Percentiles rank a stretch among this genome's conserved stretches.
Conservation (phyloP, 2,113 vertebrate genomes). For the Ceyx melanurus region DNA sequence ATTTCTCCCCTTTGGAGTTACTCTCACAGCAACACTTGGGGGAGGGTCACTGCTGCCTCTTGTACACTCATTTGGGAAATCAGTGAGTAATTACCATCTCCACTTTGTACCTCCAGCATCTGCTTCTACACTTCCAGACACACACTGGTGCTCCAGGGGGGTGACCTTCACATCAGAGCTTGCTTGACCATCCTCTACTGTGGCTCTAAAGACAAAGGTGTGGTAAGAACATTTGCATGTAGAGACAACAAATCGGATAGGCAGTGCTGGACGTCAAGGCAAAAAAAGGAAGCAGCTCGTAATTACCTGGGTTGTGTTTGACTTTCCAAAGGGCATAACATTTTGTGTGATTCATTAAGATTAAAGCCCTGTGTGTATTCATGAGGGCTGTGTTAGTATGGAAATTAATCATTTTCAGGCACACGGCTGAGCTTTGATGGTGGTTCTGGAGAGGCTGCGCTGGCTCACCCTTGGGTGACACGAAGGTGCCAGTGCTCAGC, state of each 20-base stretch:
- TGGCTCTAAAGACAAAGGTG: background rate
- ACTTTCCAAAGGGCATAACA: constrained; percentile 37
- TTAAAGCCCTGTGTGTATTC: background rate
- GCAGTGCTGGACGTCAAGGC: background rate
- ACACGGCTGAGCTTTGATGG: background rate
- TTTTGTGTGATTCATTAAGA: constrained; percentile 17
- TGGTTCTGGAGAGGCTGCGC: fast-evolving
- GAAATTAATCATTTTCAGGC: background rate
- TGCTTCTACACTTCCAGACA: background rate
- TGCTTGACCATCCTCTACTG: background rate
- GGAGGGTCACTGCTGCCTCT: background rate
- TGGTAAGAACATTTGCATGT: background rate
- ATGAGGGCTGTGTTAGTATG: background rate
- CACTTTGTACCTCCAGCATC: background rate
- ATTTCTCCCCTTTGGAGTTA: background rate
- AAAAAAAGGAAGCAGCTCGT: background rate
- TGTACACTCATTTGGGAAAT: background rate
- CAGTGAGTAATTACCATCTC: background rate
- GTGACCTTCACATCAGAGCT: background rate
- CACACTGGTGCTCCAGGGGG: fast-evolving
- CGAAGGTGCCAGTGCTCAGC: background rate
- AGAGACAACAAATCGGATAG: background rate
- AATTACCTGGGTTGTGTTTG: constrained; percentile 2
- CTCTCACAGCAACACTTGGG: fast-evolving
- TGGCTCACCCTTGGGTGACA: background rate